Base-by-base conservation (phyloP, 2,797 vertebrate species). In the Falco berigora region DNA sequence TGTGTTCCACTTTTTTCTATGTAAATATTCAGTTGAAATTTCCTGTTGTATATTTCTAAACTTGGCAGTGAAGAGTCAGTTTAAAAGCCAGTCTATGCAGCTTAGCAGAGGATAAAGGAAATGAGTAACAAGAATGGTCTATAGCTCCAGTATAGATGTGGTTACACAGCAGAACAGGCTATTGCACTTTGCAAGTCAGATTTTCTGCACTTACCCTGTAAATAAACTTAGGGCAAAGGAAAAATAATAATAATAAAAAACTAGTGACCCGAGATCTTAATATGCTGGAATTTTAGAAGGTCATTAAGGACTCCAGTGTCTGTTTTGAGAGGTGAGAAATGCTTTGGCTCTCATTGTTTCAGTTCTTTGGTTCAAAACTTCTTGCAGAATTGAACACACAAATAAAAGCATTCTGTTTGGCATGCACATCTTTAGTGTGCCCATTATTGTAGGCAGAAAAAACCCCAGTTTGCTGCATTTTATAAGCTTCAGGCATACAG, bases 101-200 rank as follows among this genome's bases (percentile, higher is more conserved):
- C 53, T 93, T 91, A 91, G 59, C 56, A 82, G 77, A 82, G 77
- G 69, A 89, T 91, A 82, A 92, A 95, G 76, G 44, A 95, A 95
- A 92, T 89, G 61, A 90, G 71, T 69, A 94, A 42, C 28, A 85
- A 92, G 77, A 88, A 59, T 27, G 87, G 38, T 38, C 49, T 89
- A n/a, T 92, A 79, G 71, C 49, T 95, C 34, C 30, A 38, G 38
- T 83, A 74, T 61, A 85, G 74, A 82, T 79, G 80, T 72, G 38
- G 53, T 64, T 88, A 78, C 58, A 72, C 14, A 85, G 61, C 27
- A 88, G 67, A 95, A 78, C n/a, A 82, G 84, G 67, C 49, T 79
- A 78, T 67, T 95, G 56, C 32, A 40, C 66, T 92, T 96, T 77
- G 42, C 68, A 93, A 94, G 93, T 85, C 71, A 85, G 83, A 87